Percentiles rank a stretch among this genome's conserved stretches.
Conservation (phyloP, 2,797 vertebrate genomes). For the Karalla daura region DNA sequence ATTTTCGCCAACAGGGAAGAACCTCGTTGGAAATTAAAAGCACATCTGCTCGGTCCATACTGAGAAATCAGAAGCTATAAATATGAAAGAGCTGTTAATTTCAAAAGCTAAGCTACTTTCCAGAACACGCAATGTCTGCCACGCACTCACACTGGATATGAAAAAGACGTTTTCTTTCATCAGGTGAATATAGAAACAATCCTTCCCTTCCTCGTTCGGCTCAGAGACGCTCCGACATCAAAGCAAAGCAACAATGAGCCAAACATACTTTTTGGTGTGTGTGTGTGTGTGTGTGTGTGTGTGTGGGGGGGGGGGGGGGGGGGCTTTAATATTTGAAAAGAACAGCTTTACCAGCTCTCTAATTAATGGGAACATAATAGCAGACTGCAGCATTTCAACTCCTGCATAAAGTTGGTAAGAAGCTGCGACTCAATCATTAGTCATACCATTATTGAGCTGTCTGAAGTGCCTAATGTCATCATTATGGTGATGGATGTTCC, state of each 20-base stretch:
- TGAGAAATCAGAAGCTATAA: background rate
- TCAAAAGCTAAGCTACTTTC: background rate
- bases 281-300: too few species aligned
- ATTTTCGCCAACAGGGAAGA: too few species aligned
- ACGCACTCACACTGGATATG: background rate
- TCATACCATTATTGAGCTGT: background rate
- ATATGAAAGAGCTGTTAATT: background rate
- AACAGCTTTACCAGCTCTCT: background rate
- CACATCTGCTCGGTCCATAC: background rate
- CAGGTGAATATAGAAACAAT: background rate
- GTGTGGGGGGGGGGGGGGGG: background rate
- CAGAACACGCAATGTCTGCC: background rate
- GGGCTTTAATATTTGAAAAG: background rate
- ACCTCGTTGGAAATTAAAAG: too few species aligned
- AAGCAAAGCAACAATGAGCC: background rate
- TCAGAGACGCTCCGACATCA: background rate
- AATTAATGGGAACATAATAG: background rate
- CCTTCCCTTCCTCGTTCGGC: background rate
- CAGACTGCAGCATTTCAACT: background rate
- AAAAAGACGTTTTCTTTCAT: background rate
- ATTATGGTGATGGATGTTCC: background rate
- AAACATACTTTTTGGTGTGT: background rate
- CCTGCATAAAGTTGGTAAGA: background rate
- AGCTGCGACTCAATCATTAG: background rate
- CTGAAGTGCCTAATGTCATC: background rate